These are phyloP conservation scores for Phalangium opilio DNA, from an alignment of 2,888 invertebrate species.

Conservation along the genomic window DNA sequence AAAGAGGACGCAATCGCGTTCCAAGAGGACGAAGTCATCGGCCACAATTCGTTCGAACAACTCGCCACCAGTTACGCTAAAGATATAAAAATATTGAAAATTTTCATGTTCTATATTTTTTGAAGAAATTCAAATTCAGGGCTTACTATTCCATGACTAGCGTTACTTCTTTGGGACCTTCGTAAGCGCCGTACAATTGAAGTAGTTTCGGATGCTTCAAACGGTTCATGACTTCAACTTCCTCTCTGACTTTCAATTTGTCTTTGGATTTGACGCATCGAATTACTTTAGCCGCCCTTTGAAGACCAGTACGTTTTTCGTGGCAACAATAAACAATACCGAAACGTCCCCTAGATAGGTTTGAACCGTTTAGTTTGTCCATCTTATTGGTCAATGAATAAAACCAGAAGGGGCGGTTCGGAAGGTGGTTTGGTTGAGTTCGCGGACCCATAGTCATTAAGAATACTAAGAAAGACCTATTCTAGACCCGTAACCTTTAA, in stretches of 20 bases:
- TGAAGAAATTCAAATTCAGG: too few relatives aligned
- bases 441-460: too few relatives aligned
- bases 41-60: slow-evolving; percentile 83
- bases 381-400: too few relatives aligned
- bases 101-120: too few relatives aligned
- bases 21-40: slow-evolving; percentile 80
- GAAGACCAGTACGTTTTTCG: slow-evolving; percentile 45
- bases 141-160: slow-evolving; percentile 86
- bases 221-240: slow-evolving; percentile 71
- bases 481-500: too few relatives aligned
- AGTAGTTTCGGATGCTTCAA: slow-evolving; percentile 70
- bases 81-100: slow-evolving; percentile 25
- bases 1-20: slow-evolving; percentile 62
- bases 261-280: slow-evolving; percentile 55
- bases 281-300: slow-evolving; percentile 68
- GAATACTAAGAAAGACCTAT: too few relatives aligned
- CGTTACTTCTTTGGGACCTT: slow-evolving; percentile 56
- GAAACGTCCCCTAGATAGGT: slow-evolving; percentile 38
- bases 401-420: too few relatives aligned
- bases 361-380: too few relatives aligned
- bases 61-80: slow-evolving; percentile 79
- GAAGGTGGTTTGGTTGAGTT: too few relatives aligned
- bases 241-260: slow-evolving; percentile 57
- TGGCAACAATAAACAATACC: slow-evolving; percentile 36
- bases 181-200: slow-evolving; percentile 65